phyloP scores from a whole-genome alignment of 2,113 vertebrate species.

The Heloderma charlesbogerti region DNA sequence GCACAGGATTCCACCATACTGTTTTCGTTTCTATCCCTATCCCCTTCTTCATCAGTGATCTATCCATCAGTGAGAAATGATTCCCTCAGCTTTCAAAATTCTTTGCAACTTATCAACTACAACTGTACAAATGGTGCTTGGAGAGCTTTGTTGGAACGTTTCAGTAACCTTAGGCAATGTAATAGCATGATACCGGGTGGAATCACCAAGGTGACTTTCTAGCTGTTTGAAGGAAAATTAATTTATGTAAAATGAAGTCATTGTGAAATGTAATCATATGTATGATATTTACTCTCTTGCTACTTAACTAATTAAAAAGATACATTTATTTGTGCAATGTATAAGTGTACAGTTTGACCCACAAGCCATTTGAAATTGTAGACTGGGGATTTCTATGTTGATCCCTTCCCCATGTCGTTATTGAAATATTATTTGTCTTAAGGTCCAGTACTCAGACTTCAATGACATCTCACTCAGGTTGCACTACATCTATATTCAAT shows the following conservation, averaged over 20 bases:
- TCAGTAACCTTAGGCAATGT: not conserved
- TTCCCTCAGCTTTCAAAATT: not conserved
- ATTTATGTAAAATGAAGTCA: conserved; percentile 33
- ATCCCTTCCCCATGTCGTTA: not conserved
- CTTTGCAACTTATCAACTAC: conserved; percentile 18
- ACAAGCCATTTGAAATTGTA: not conserved
- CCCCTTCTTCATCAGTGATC: too few relatives aligned
- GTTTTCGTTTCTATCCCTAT: too few relatives aligned
- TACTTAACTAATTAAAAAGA: conserved; percentile 11
- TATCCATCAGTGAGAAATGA: not conserved
- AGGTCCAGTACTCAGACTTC: not conserved
- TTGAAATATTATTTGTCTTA: not conserved
- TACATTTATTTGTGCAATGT: conserved; percentile 28
- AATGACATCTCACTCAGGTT: not conserved
- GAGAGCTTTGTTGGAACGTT: conserved; percentile 9
- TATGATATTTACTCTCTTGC: conserved; percentile 6
- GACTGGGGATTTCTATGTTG: not conserved
- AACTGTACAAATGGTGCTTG: not conserved
- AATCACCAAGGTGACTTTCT: conserved; percentile 16
- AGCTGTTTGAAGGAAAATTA: conserved; percentile 34
- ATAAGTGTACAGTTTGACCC: not conserved
- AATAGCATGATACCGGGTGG: not conserved
- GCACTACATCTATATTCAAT: not conserved
- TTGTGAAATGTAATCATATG: conserved; percentile 31
- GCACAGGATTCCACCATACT: too few relatives aligned